Percentiles rank a stretch among this genome's conserved stretches.
Conservation (phyloP, 2,113 vertebrate species). For the Neolamprologus longior region DNA sequence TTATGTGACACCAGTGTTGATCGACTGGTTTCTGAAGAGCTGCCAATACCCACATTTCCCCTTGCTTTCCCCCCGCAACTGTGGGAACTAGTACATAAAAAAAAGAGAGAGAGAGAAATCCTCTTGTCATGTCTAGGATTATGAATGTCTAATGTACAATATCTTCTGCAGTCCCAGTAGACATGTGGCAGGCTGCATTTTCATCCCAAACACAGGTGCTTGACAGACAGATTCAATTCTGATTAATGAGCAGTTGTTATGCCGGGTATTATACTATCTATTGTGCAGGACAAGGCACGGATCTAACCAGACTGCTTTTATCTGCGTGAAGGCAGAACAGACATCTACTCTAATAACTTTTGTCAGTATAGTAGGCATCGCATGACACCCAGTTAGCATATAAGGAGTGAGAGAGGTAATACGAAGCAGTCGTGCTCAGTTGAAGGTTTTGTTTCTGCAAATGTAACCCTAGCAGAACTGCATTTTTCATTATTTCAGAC, state of each 20-base stretch:
- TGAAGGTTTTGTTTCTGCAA: background rate
- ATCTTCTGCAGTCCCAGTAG: background rate
- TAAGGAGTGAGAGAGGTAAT: background rate
- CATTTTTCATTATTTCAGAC: background rate
- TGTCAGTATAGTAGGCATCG: background rate
- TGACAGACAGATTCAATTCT: conserved; percentile 28
- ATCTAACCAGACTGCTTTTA: background rate
- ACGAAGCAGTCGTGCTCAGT: background rate
- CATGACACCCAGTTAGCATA: background rate
- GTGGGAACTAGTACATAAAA: background rate
- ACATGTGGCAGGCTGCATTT: background rate
- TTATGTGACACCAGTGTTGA: conserved; percentile 20
- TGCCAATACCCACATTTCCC: background rate
- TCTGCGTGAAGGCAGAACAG: background rate
- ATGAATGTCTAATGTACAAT: conserved; percentile 3
- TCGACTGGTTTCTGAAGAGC: conserved; percentile 21
- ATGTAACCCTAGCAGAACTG: background rate
- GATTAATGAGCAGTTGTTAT: conserved; percentile 38
- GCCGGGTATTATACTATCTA: background rate
- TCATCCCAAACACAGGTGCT: conserved; percentile 9
- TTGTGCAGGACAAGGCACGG: background rate
- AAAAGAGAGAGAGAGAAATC: background rate
- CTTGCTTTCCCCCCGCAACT: background rate
- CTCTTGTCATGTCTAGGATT: background rate
- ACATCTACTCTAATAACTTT: background rate